A percentile compares a stretch with the other conserved stretches of the same genome.
Conservation (phyloP, 2,797 vertebrate species). For the Oreochromis grahami region DNA sequence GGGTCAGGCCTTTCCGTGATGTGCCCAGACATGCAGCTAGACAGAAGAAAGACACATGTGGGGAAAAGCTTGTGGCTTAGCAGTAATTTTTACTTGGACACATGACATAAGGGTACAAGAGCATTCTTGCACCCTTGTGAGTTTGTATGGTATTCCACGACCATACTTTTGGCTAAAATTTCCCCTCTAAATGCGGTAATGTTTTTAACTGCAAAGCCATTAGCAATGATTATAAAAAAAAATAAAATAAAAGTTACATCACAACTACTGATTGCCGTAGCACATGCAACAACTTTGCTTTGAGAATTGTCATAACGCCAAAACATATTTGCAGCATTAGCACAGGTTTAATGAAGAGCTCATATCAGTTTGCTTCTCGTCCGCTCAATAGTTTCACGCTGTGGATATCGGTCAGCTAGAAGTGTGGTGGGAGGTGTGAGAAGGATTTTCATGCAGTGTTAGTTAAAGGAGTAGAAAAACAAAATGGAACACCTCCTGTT, state of each 20-base stretch:
- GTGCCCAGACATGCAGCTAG: slow-evolving; percentile 45
- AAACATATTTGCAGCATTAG: not conserved
- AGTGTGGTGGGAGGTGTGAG: not conserved
- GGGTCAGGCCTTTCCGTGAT: slow-evolving; percentile 35
- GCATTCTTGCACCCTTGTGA: not conserved
- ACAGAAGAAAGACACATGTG: slow-evolving; percentile 26
- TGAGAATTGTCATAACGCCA: not conserved
- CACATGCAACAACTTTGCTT: not conserved
- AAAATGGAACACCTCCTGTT: not conserved
- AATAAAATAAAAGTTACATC: not conserved
- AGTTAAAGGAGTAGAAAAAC: not conserved
- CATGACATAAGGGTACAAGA: slow-evolving; percentile 22
- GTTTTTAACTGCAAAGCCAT: not conserved
- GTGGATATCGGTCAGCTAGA: not conserved
- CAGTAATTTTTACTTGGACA: slow-evolving; percentile 11
- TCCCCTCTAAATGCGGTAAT: not conserved
- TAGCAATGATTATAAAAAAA: not conserved
- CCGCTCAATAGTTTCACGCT: not conserved
- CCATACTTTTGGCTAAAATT: not conserved
- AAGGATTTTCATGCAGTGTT: not conserved
- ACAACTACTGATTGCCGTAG: not conserved
- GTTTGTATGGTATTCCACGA: not conserved
- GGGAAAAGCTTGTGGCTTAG: slow-evolving; percentile 30
- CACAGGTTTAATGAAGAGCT: not conserved
- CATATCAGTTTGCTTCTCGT: not conserved